Percentiles rank a stretch among this genome's conserved stretches.
Conservation (phyloP, 2,113 vertebrate genomes). For the Microcebus lehilahytsara region DNA sequence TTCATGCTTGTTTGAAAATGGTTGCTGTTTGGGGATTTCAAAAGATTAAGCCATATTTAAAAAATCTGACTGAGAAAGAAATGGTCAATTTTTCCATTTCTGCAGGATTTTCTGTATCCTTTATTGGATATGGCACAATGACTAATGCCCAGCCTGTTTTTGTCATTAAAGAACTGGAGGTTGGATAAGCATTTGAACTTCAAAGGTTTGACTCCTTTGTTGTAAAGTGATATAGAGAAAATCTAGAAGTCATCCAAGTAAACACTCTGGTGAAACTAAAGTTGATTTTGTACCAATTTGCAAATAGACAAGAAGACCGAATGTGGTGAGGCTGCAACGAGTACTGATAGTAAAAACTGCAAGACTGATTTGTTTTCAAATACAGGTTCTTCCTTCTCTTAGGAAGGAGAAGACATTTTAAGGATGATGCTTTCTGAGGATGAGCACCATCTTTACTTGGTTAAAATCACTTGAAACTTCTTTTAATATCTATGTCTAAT, state of each 20-base stretch:
- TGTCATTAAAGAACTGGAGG: not conserved
- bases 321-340: not conserved
- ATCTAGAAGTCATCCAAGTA: not conserved
- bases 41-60: not conserved
- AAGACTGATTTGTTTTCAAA: not conserved
- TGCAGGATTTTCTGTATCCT: not conserved
- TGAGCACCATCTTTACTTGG: not conserved
- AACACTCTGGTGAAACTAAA: not conserved
- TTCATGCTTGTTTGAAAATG: not conserved
- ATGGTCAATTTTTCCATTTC: not conserved
- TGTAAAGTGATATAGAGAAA: not conserved
- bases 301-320: not conserved
- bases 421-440: not conserved
- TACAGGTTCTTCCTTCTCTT: not conserved
- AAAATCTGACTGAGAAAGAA: not conserved
- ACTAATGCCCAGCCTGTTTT: not conserved
- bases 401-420: not conserved
- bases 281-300: not conserved
- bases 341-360: not conserved
- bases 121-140: not conserved
- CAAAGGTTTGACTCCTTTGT: not conserved
- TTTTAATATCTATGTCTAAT: not conserved
- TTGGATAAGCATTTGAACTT: not conserved
- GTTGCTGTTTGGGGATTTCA: not conserved
- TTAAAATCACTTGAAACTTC: not conserved